phyloP scores from a whole-genome alignment of 2,888 invertebrate species.

The Spatulosminthurus flaviceps region DNA sequence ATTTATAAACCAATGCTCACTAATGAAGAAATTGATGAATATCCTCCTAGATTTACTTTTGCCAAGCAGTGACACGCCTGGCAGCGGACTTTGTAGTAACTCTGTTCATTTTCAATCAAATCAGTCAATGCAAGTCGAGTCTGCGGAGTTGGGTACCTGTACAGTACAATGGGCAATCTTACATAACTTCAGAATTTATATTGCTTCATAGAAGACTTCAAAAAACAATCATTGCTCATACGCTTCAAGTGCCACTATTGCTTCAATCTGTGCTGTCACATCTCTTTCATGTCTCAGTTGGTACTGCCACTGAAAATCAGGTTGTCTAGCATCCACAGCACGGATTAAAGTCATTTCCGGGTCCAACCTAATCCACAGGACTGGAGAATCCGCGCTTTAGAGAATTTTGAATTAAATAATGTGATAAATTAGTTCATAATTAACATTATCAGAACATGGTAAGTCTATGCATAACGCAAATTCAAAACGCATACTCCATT shows the following conservation, averaged over 20 bases:
- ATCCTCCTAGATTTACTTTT: too few species aligned
- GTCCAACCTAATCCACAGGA: slow-evolving; percentile 95
- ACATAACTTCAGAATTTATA: too few species aligned
- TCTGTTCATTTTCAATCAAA: slow-evolving; percentile 93
- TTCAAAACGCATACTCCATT: slow-evolving; percentile 98
- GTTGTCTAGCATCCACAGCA: slow-evolving; percentile 85
- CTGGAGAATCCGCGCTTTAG: slow-evolving; percentile 93
- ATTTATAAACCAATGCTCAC: too few species aligned
- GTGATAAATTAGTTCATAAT: too few species aligned
- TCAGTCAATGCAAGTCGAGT: slow-evolving; percentile 90
- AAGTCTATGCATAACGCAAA: too few species aligned
- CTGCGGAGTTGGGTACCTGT: slow-evolving; percentile 83
- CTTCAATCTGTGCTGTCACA: slow-evolving; percentile 92
- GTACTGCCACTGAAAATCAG: slow-evolving; percentile 98
- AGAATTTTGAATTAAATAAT: too few species aligned
- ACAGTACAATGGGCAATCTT: too few species aligned
- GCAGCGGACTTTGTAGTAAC: slow-evolving; percentile 90
- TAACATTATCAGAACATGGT: too few species aligned
- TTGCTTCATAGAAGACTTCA: too few species aligned
- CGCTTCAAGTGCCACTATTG: slow-evolving; percentile 82
- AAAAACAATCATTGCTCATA: too few species aligned
- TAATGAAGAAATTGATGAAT: too few species aligned
- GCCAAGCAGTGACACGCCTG: slow-evolving; percentile 90
- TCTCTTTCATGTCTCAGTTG: slow-evolving; percentile 96
- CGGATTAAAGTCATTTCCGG: slow-evolving; percentile 92